Evolutionary conservation across 2,888 invertebrate species (phyloP).

Genomic region (Drosophila anomalata): DNA sequence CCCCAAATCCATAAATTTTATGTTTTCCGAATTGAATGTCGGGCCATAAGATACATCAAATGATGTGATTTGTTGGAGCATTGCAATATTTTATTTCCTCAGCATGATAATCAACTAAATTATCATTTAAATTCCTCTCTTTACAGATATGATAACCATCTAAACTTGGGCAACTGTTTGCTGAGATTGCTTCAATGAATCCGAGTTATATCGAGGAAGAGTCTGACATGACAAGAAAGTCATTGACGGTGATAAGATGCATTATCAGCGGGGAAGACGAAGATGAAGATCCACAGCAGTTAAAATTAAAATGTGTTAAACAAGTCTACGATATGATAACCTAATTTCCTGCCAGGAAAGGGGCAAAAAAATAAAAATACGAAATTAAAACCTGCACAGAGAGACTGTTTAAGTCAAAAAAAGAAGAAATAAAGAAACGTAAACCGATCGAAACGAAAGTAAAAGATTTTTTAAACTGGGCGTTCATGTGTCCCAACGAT

Average conservation of each 20-base stretch:
- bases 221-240: conserved; percentile 70
- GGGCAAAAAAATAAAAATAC: conserved; percentile 29
- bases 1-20: conserved; percentile 44
- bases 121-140: background rate
- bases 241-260: conserved; percentile 78
- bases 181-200: conserved; percentile 26
- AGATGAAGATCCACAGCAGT: conserved; percentile 78
- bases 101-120: conserved; percentile 8
- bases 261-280: conserved; percentile 82
- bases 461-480: conserved; percentile 52
- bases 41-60: conserved; percentile 9
- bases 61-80: conserved; percentile 7
- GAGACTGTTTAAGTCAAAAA: conserved; percentile 23
- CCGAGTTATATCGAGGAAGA: conserved; percentile 18
- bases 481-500: conserved; percentile 71
- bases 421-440: conserved; percentile 16
- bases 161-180: conserved; percentile 12
- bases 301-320: conserved; percentile 74
- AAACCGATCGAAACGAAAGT: conserved; percentile 64
- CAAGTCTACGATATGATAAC: conserved; percentile 76
- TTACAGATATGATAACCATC: conserved; percentile 27
- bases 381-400: conserved; percentile 35
- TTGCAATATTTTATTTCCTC: background rate
- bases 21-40: background rate
- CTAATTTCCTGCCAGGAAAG: conserved; percentile 62